Evolutionary conservation across 2,113 vertebrate species (phyloP).

Genomic region (Sapajus apella): DNA sequence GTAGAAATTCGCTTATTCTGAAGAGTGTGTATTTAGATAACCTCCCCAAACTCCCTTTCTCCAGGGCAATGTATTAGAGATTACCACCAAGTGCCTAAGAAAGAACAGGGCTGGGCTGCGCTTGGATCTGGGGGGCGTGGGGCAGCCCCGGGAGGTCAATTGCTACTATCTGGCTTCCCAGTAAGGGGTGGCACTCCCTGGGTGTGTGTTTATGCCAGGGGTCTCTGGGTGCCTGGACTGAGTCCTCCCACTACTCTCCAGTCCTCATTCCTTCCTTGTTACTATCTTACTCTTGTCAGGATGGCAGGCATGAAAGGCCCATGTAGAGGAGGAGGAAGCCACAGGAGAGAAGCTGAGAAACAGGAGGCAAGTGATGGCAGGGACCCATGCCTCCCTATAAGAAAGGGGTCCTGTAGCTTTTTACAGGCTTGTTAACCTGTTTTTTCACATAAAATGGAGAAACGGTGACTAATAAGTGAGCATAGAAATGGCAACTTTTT

Average conservation of each 20-base stretch:
- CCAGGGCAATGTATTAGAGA: not conserved
- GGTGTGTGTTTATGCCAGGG: not conserved
- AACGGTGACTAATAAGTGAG: not conserved
- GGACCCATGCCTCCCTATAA: not conserved
- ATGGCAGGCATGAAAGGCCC: not conserved
- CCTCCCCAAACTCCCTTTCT: not conserved
- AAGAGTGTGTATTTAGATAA: not conserved
- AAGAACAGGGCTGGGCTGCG: not conserved
- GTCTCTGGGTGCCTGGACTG: not conserved
- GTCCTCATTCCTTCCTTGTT: not conserved
- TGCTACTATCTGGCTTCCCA: not conserved
- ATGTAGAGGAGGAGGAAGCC: not conserved
- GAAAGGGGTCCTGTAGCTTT: not conserved
- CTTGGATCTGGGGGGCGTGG: fast-evolving
- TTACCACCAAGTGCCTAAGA: no score
- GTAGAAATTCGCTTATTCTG: not conserved
- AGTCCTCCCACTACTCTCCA: not conserved
- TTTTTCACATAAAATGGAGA: not conserved
- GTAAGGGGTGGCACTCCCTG: not conserved
- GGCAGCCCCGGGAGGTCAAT: not conserved
- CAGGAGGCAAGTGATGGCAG: not conserved
- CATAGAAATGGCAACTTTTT: not conserved
- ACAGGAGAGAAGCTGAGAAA: not conserved
- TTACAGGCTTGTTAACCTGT: not conserved
- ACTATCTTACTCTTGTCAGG: not conserved